These are phyloP conservation scores for Fulmarus glacialis DNA, from an alignment of 2,113 vertebrate genomes.

Conservation along the genomic window DNA sequence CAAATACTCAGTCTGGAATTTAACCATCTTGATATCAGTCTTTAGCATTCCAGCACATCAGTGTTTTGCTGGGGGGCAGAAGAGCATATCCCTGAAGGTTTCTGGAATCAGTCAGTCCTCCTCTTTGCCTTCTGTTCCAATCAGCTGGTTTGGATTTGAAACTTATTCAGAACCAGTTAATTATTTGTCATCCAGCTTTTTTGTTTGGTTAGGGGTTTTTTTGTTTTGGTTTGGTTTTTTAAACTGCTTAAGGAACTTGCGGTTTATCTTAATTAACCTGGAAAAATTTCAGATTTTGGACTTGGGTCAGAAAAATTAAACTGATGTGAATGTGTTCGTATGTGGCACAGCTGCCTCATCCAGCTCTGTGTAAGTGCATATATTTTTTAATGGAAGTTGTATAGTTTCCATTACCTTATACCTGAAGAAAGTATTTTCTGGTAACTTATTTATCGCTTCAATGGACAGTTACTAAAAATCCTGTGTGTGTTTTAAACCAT, in stretches of 20 bases:
- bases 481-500: neutral
- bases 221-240: too few relatives aligned
- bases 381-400: neutral
- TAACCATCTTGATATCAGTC: neutral
- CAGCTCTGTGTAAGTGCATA: neutral
- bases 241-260: neutral
- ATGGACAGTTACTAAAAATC: neutral
- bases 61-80: neutral
- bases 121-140: neutral
- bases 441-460: neutral
- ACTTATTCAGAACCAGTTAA: neutral
- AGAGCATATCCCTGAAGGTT: neutral
- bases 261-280: neutral
- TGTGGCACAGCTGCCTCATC: neutral
- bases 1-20: neutral
- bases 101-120: neutral
- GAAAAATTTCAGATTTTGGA: neutral
- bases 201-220: too few relatives aligned
- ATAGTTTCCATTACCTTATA: neutral
- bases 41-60: neutral
- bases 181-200: neutral
- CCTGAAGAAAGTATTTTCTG: neutral
- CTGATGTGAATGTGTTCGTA: neutral
- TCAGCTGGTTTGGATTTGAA: constrained; percentile 8
- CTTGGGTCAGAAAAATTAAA: neutral